Conservation (phyloP, 2,888 invertebrate genomes). For the Hirtodrosophila alboralis region DNA sequence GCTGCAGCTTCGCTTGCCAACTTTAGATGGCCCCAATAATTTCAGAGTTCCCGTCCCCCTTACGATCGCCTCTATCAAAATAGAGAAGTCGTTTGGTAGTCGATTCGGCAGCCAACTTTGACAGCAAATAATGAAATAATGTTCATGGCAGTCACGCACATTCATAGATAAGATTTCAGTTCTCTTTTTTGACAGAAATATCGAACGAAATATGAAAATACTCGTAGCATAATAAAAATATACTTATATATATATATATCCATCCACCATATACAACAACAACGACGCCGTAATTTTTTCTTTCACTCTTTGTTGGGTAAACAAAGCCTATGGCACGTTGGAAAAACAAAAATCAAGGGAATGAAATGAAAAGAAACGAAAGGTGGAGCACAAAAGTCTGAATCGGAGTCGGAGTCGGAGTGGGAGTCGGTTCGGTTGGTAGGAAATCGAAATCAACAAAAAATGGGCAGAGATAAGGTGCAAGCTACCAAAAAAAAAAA, state of each 20-base stretch:
- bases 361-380: constrained; percentile 45
- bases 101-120: constrained; percentile 64
- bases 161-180: constrained; percentile 73
- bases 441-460: constrained; percentile 58
- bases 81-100: constrained; percentile 56
- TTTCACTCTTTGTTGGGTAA: constrained; percentile 68
- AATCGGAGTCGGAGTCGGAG: no score
- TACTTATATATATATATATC: no score
- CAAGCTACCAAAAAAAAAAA: constrained; percentile 46
- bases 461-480: constrained; percentile 51
- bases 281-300: constrained; percentile 52
- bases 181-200: constrained; percentile 73
- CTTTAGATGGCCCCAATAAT: constrained; percentile 36
- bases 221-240: constrained; percentile 31
- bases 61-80: constrained; percentile 5
- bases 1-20: constrained; percentile 22
- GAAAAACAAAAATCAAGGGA: constrained; percentile 45
- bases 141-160: constrained; percentile 57
- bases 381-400: no score
- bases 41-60: constrained; percentile 2
- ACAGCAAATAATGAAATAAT: constrained; percentile 81
- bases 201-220: constrained; percentile 55
- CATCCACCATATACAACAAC: no score
- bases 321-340: constrained; percentile 53
- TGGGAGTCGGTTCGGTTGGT: constrained; percentile 41